Conservation (phyloP, 2,888 invertebrate genomes). For the Lithophane semibrunnea region DNA sequence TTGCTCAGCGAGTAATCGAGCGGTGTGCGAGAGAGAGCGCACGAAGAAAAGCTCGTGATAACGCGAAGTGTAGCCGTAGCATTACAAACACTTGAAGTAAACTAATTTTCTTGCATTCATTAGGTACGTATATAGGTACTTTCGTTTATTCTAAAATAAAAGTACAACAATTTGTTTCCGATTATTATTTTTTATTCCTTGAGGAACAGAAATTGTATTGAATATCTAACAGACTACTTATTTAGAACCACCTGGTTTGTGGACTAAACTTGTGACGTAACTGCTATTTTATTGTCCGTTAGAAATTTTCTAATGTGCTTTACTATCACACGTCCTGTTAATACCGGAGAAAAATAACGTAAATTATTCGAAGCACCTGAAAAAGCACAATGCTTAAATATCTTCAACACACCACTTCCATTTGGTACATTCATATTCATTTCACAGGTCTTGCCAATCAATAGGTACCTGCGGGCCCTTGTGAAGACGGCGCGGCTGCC, state of each 20-base stretch:
- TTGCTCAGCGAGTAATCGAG: too few species aligned
- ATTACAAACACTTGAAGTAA: background rate
- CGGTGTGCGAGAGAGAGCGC: too few species aligned
- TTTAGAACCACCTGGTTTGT: background rate
- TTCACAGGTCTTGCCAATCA: slow-evolving; percentile 45
- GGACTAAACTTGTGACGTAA: slow-evolving; percentile 10
- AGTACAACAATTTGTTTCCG: background rate
- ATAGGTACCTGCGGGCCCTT: slow-evolving; percentile 58
- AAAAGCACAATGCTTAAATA: slow-evolving; percentile 53
- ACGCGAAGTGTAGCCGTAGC: too few species aligned
- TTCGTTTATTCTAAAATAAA: slow-evolving; percentile 7
- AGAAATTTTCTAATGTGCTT: slow-evolving; percentile 43
- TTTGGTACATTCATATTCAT: slow-evolving; percentile 19
- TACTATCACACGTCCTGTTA: slow-evolving; percentile 41
- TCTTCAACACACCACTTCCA: slow-evolving; percentile 33
- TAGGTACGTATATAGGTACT: background rate
- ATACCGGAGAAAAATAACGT: slow-evolving; percentile 32
- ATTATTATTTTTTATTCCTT: slow-evolving; percentile 13
- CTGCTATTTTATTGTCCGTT: slow-evolving; percentile 36
- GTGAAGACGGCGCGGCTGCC: slow-evolving; percentile 29
- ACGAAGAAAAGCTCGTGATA: too few species aligned
- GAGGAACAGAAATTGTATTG: background rate
- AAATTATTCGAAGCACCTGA: slow-evolving; percentile 54
- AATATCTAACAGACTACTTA: background rate
- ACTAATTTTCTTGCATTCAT: background rate